Base-by-base conservation (phyloP, 2,113 vertebrate genomes). In the Proterorhinus semilunaris region DNA sequence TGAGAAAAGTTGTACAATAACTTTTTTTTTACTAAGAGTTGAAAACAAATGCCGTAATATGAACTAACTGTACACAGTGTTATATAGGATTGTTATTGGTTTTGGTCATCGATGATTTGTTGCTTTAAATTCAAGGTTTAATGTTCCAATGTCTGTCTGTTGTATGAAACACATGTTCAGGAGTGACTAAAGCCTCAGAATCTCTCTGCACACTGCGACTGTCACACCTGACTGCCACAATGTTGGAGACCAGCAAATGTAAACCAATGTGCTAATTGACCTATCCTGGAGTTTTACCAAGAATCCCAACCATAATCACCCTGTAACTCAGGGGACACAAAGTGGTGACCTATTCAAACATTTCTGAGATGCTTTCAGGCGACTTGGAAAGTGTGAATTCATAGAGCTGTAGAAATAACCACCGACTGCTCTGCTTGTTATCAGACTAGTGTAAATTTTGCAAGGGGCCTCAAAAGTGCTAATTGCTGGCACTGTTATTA, bases 151-250 rank as follows among this genome's bases (percentile, higher is more conserved):
- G 7, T 65, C 21, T 17, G 6, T n/a, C 36, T 62, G 49, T 52
- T 82, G 52, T 76, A 79, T 59, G 50, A 65, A 27, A 71, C 63
- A 42, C 27, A 10, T 65, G 69, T 67, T 68, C 52, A 68, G 46
- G 48, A 71, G 63, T 76, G 73, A 72, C 72, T 44, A 10, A 50
- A 78, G 69, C n/a, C 62, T 62, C 59, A 71, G 79, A 81, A 84
- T 80, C 71, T 86, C 74, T 83, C 87, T 75, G 50, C 43, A 69
- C 36, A 7, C 55, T 87, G 93, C 74, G 83, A 85, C 72, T 86
- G 91, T 93, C 90, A 83, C 91, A 87, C 76, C 15, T 16, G 62
- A 17, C 49, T 76, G 85, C 70, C 53, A 88, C 63, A 90, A 72
- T 68, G 79, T 80, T 58, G 49, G 83, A 72, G 73, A 75, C 69